Percentiles rank a stretch among this genome's conserved stretches.
Evolutionary conservation across 2,113 vertebrate genomes (phyloP).

Genomic region (Chloebia gouldiae): DNA sequence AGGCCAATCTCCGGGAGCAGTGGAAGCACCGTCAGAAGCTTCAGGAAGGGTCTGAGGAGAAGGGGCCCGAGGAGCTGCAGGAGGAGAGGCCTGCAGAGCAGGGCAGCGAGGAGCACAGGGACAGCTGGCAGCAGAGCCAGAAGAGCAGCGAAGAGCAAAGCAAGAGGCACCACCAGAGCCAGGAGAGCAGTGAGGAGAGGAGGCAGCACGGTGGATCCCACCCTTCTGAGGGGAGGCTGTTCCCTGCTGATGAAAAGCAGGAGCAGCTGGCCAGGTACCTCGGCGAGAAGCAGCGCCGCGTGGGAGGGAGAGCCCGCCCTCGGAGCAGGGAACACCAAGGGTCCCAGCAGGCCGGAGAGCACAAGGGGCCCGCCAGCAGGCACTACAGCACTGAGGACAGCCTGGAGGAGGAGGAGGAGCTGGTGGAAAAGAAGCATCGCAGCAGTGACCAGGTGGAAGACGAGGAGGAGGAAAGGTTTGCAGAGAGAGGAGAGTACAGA

Average conservation of each 20-base stretch:
- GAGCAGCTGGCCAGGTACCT: neutral
- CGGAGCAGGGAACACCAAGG: conserved; percentile 25
- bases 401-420: conserved; percentile 5
- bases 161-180: neutral
- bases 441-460: conserved; percentile 34
- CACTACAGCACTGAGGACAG: conserved; percentile 35
- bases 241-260: neutral
- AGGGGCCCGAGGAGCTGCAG: conserved; percentile 8
- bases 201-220: neutral
- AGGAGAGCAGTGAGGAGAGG: conserved; percentile 22
- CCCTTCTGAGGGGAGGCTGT: neutral
- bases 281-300: neutral
- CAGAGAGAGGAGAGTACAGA: conserved; percentile 29
- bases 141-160: conserved; percentile 48
- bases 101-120: conserved; percentile 36
- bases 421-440: conserved; percentile 25
- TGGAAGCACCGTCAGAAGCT: conserved; percentile 20
- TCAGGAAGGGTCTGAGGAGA: conserved; percentile 9
- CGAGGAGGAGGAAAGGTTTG: neutral
- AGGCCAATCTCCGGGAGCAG: conserved; percentile 12
- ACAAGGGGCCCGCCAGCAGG: conserved; percentile 16
- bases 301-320: neutral
- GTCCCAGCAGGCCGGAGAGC: neutral
- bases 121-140: conserved; percentile 12
- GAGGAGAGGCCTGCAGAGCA: conserved; percentile 21